Evolutionary conservation across 2,888 invertebrate species (phyloP), one percentile per base, ranked within the genome.

Genomic region (Aspidiotus rigidus): DNA sequence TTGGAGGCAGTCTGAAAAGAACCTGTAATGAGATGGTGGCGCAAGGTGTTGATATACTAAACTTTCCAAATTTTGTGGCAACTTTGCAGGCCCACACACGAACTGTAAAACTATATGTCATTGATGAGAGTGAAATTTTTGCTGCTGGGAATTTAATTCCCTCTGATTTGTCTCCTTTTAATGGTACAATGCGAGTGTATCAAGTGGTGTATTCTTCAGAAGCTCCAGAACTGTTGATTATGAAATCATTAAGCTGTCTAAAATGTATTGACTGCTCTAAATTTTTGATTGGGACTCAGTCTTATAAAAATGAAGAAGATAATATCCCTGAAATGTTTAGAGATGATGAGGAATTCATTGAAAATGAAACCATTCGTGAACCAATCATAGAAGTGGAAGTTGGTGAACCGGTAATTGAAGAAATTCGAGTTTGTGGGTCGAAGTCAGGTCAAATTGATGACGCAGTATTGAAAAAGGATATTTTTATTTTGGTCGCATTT

Each of bases 1-100:
- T 76, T 42, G 76, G 76, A 17, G 77, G 63, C 17, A n/a, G 9
- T 8, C 9, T 63, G 11, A 56, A 56, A n/a, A 10, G 56, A 15
- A 56, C 56, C 8, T 8, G 9, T 15, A 15, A 56, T 15, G 8
- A 56, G 7, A 13, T 56, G 15, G 49, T 44, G 8, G 49, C 49
- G 11, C 9, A 10, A 44, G 49, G 49, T 10, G 49, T 11, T 8
- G 49, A 44, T 11, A 44, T 44, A 10, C 8, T 11, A 8, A 44
- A 44, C 8, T 44, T 44, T 44, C 9, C 8, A 10, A 44, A 44
- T 44, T 44, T 44, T 44, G 49, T 44, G 49, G 49, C 8, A 44
- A 44, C 49, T 8, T 11, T 44, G 8, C 49, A 44, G 11, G 49
- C 49, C 11, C 11, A 8, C 11, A 44, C 11, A 44, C 8, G 49